phyloP scores from a whole-genome alignment of 2,113 vertebrate genomes.

The Muntiacus muntjak region DNA sequence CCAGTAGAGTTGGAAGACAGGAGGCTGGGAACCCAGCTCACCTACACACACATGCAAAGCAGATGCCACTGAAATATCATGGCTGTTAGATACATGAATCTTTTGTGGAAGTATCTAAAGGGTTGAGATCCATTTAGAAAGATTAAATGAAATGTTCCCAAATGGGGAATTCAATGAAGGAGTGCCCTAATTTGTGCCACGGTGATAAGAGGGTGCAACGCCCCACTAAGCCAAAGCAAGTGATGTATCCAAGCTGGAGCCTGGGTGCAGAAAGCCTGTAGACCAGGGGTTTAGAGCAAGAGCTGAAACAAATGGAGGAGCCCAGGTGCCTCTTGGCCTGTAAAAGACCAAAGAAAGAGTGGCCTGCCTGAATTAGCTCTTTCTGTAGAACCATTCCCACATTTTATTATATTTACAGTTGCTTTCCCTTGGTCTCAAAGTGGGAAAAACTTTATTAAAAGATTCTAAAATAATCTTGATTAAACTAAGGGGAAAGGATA shows the following conservation, averaged over 20 bases:
- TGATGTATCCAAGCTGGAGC: background rate
- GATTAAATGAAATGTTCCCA: background rate
- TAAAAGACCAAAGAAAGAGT: background rate
- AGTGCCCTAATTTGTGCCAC: background rate
- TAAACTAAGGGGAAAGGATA: background rate
- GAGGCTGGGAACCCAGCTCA: background rate
- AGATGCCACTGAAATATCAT: background rate
- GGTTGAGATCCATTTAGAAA: background rate
- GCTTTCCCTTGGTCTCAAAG: background rate
- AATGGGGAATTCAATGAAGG: background rate
- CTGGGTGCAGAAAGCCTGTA: background rate
- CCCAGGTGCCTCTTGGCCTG: background rate
- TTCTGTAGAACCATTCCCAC: background rate
- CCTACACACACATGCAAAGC: background rate
- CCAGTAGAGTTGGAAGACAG: background rate
- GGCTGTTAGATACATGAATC: background rate
- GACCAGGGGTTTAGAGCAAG: background rate
- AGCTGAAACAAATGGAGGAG: background rate
- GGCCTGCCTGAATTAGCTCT: background rate
- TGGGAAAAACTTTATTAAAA: background rate
- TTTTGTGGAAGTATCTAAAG: background rate
- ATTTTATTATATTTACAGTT: background rate
- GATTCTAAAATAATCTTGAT: background rate
- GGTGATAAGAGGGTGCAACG: background rate
- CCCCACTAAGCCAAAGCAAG: background rate